Base-by-base conservation (phyloP, 2,113 vertebrate species). In the Upupa epops region DNA sequence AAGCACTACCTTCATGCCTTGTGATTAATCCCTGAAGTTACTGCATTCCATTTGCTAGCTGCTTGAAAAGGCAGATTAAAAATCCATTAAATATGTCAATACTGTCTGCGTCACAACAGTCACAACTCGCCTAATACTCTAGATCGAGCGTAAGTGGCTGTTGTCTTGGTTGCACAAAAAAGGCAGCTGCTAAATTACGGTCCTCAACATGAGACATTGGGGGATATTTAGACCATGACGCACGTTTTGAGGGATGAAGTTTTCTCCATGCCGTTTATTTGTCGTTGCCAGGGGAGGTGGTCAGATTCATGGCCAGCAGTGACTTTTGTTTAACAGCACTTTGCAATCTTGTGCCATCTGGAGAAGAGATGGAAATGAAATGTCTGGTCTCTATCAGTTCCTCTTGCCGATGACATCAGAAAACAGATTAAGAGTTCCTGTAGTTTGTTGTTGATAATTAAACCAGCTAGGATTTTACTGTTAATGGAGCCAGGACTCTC, bases 61-160 rank as follows among this genome's bases (percentile, higher is more conserved):
- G 65, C 74, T 80, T 61, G 22, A 81, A 91, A 95, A 82, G 51
- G 51, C 56, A 82, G 59, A 89, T 93, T 85, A 79, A 91, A 92
- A 94, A 86, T 56, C 68, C 60, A 60, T 80, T 74, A 59, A 91
- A 83, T 83, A 52, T 83, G 76, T 79, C 69, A 37, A 16, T 80
- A 17, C 26, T 37, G 10, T 42, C 79, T 79, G 72, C 0, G 0
- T 88, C 64, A 92, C 42, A 69, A 9, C n/a, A 73, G 71, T 55
- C 72, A 37, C 85, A 73, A 31, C 34, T 64, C 34, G 45, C 79
- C 83, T 40, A 6, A 84, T 37, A 24, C 29, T 42, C 40, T 42
- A 15, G 49, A 65, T 64, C n/a, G 71, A 37, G 21, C 19, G 14
- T 8, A 17, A 81, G 28, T 24, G 79, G 36, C 6, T 61, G 40